Evolutionary conservation across 92 coral and sea anemone genomes (phyloP).

Genomic region (Porites lobata): DNA sequence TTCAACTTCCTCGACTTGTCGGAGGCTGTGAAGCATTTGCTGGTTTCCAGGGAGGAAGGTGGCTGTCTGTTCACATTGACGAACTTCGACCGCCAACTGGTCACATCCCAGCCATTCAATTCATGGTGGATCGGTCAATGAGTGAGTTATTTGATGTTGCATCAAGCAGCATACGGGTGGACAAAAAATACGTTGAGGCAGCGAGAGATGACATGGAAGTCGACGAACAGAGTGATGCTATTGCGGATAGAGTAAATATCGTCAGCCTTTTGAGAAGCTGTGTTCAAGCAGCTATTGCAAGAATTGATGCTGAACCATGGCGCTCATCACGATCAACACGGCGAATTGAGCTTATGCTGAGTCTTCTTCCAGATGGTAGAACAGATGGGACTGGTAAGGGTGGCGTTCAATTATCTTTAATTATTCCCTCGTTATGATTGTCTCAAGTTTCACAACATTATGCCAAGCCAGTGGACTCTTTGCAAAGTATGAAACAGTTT

Average conservation of each 20-base stretch:
- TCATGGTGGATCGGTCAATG: slow-evolving; percentile 82
- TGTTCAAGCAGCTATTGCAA: slow-evolving; percentile 88
- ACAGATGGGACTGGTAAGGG: slow-evolving; percentile 48
- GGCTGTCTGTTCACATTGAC: slow-evolving; percentile 90
- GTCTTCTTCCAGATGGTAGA: slow-evolving; percentile 69
- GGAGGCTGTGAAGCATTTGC: slow-evolving; percentile 85
- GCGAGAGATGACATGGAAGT: slow-evolving; percentile 55
- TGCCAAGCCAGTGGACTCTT: too few species aligned
- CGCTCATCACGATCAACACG: slow-evolving; percentile 77
- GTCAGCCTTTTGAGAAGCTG: slow-evolving; percentile 79
- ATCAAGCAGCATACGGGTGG: slow-evolving; percentile 41
- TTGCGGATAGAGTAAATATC: slow-evolving; percentile 50
- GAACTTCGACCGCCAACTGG: slow-evolving; percentile 84
- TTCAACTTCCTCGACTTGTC: slow-evolving; percentile 86
- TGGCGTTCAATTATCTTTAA: too few species aligned
- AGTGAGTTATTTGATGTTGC: slow-evolving; percentile 81
- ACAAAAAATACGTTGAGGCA: slow-evolving; percentile 52
- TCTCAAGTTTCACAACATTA: not conserved
- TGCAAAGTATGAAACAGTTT: not conserved
- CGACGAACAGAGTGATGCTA: slow-evolving; percentile 27
- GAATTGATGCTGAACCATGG: slow-evolving; percentile 76
- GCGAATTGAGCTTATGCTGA: slow-evolving; percentile 84
- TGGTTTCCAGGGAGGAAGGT: slow-evolving; percentile 89
- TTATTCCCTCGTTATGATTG: not conserved
- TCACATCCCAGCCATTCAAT: slow-evolving; percentile 84